phyloP scores from a whole-genome alignment of 2,113 vertebrate genomes.

The Fulmarus glacialis region DNA sequence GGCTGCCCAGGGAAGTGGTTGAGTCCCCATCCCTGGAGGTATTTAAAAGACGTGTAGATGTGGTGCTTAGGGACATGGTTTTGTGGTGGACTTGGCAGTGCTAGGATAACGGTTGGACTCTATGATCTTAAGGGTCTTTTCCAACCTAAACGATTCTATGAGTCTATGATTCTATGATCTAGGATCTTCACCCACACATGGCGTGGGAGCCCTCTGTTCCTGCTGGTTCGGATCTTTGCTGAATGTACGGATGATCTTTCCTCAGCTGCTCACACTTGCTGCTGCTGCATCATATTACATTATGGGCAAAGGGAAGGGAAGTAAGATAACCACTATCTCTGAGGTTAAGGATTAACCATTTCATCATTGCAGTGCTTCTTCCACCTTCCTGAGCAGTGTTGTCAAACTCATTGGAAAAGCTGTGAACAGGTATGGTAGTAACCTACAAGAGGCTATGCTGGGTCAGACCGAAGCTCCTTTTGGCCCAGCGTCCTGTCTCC shows the following conservation, averaged over 20 bases:
- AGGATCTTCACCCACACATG: fast-evolving
- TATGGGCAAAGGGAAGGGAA: background rate
- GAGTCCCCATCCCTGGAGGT: background rate
- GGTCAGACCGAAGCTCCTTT: background rate
- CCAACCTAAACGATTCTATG: background rate
- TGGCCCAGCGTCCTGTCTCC: background rate
- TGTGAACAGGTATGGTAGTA: background rate
- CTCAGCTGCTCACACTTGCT: background rate
- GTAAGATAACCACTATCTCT: background rate
- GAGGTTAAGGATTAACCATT: background rate
- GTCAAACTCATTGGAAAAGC: background rate
- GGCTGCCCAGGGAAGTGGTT: background rate
- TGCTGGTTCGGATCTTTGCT: background rate
- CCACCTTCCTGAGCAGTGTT: background rate
- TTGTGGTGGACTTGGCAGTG: background rate
- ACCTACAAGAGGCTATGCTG: background rate
- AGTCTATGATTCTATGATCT: background rate
- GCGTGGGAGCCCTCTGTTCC: fast-evolving
- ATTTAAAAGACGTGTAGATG: background rate
- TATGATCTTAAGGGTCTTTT: background rate
- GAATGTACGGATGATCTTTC: background rate
- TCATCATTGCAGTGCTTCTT: background rate
- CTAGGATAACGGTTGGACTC: background rate
- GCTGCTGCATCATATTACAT: fast-evolving
- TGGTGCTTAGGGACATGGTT: fast-evolving